Base-by-base conservation (phyloP, 1,140 invertebrate genomes). In the Temnothorax curvispinosus region DNA sequence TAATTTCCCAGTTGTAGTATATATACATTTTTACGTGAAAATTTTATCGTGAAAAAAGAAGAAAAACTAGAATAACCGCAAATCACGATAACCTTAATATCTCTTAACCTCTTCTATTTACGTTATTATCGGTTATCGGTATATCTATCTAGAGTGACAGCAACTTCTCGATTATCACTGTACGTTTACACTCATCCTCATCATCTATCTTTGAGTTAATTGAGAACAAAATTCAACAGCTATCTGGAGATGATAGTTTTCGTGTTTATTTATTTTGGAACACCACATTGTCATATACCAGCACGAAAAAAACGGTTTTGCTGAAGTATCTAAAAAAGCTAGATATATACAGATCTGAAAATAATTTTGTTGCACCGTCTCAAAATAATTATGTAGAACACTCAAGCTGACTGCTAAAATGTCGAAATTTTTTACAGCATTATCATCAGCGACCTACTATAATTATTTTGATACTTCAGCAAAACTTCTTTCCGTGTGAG, bases 1-100 rank as follows among this genome's bases (percentile, higher is more conserved):
- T 71, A 81, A 81, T 81, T 81, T 56, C 64, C 50, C 64, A 41
- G 35, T 81, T 71, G 47, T 71, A 71, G 13, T 41, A 21, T 44
- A 67, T 67, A 67, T 44, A 67, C 11, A n/a, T 13, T 44, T 50
- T 27, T 69, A 8, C n/a, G 21, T n/a, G 64, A 54, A 69, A 44
- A 27, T 52, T 54, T 69, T 52, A 69, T 69, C 27, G 41, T n/a
- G 13, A 4, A 50, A 78, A 27, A 80, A 64, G 21, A 9, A 35
- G 8, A 11, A 32, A 15, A 47, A 77, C 2, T 9, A 3, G 13
- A 15, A 67, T 35, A 8, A 47, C 9, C 21, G 6, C 11, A 38
- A n/a, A 0, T 47, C 5, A 8, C 18, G 11, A 5, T 21, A 50
- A 67, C 54, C 50, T 41, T 13, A 4, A 27, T 69, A n/a, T n/a